Base-by-base conservation (phyloP, 2,113 vertebrate genomes). In the Hypomesus transpacificus region DNA sequence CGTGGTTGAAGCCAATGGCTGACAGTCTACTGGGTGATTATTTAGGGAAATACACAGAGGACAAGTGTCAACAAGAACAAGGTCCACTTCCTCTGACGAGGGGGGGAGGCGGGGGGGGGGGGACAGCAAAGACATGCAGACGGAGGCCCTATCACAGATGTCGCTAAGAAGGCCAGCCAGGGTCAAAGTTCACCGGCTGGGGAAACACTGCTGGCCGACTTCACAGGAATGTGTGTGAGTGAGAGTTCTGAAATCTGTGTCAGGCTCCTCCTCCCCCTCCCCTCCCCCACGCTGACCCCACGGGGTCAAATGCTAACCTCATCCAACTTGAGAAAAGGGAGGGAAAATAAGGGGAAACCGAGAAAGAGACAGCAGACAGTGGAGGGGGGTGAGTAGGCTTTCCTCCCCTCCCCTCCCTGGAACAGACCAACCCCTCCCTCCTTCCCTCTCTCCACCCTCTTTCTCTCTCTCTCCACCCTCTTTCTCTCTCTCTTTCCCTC, bases 311-410 rank as follows among this genome's bases (percentile, higher is more conserved):
- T 34, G 58, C 60, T 65, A 69, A 65, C 66, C 66, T 79, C 61
- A 68, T 72, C 50, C 69, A 57, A 20, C 46, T 64, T 52, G 17
- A 34, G 57, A 6, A 34, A n/a, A 52, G 34, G 56, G 56, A 58
- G 31, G 22, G 52, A 68, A 53, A 39, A n/a, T 16, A 20, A 34
- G 0, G 18, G 18, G 56, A 59, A 68, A 68, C 24, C 24, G n/a
- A 14, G 14, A 68, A 17, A 69, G 57, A n/a, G 31, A 50, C 20
- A 22, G 39, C 59, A 75, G 66, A 62, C 39, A 59, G 56, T 67
- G 63, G 56, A 66, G 54, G 26, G 66, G 21, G 75, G 50, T 75
- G 75, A 80, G 66, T 63, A 62, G 70, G 61, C 46, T 66, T 66
- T 73, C 63, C 68, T 62, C 68, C 3, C 13, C 66, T 69, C 52